phyloP scores from a whole-genome alignment of 2,113 vertebrate species.

The Dolichallabes microphthalmus region DNA sequence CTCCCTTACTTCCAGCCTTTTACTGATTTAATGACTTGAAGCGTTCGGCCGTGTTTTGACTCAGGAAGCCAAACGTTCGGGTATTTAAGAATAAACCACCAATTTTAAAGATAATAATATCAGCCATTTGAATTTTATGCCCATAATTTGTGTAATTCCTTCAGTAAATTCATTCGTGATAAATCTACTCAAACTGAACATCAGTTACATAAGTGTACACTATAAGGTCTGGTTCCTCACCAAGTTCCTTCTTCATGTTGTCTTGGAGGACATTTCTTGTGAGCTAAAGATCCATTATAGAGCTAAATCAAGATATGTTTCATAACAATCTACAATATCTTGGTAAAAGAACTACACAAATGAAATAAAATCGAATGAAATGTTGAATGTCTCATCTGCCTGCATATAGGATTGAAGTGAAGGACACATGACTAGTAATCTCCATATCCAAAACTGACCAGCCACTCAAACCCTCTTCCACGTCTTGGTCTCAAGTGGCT shows the following conservation, averaged over 20 bases:
- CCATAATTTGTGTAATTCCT: neutral
- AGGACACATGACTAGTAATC: neutral
- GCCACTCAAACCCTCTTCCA: neutral
- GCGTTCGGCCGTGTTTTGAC: neutral
- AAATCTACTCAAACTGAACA: neutral
- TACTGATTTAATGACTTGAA: conserved; percentile 11
- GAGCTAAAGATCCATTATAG: no score
- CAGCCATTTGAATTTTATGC: no score
- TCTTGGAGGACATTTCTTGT: neutral
- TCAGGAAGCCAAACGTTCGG: conserved; percentile 1
- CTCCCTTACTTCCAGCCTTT: conserved; percentile 15
- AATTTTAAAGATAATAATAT: neutral
- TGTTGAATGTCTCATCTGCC: neutral
- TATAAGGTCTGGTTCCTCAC: neutral
- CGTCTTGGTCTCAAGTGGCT: neutral
- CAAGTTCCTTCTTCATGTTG: neutral
- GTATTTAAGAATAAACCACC: neutral
- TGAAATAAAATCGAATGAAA: neutral
- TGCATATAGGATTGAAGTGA: neutral
- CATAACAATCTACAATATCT: neutral
- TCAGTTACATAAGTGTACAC: neutral
- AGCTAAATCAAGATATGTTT: neutral
- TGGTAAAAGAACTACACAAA: no score
- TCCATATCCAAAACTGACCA: neutral
- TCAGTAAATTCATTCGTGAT: neutral